phyloP scores from a whole-genome alignment of 2,888 invertebrate genomes.

The Parelbella ahira region DNA sequence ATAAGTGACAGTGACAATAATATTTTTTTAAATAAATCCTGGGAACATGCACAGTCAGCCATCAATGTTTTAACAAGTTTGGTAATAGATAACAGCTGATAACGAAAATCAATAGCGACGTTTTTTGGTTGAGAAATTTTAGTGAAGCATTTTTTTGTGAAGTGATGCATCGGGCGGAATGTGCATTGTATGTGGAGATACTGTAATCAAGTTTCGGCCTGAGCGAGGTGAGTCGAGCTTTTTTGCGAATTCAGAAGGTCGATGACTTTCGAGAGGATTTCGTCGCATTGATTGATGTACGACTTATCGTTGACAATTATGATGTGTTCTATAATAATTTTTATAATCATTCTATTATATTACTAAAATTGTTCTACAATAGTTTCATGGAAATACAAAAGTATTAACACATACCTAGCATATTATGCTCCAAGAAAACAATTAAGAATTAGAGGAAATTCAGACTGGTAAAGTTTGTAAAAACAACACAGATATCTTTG shows the following conservation, averaged over 20 bases:
- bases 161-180: constrained; percentile 59
- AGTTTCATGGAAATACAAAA: too few species aligned
- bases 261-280: constrained; percentile 43
- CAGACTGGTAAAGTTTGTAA: too few species aligned
- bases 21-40: constrained; percentile 21
- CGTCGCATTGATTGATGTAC: constrained; percentile 18
- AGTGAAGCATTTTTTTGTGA: constrained; percentile 43
- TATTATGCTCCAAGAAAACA: too few species aligned
- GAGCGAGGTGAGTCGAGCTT: constrained; percentile 59
- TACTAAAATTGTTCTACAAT: too few species aligned
- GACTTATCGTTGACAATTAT: neutral
- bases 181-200: constrained; percentile 48
- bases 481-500: too few species aligned
- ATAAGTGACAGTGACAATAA: constrained; percentile 22
- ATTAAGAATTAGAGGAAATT: too few species aligned
- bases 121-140: constrained; percentile 36
- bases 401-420: too few species aligned
- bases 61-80: constrained; percentile 20
- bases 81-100: constrained; percentile 44
- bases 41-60: constrained; percentile 1
- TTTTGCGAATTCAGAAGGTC: constrained; percentile 44
- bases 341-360: too few species aligned
- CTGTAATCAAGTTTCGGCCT: constrained; percentile 57
- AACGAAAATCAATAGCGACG: constrained; percentile 45
- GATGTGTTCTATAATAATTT: too few species aligned